Evolutionary conservation across 2,113 vertebrate genomes (phyloP).

Genomic region (Brevimyrus niger): DNA sequence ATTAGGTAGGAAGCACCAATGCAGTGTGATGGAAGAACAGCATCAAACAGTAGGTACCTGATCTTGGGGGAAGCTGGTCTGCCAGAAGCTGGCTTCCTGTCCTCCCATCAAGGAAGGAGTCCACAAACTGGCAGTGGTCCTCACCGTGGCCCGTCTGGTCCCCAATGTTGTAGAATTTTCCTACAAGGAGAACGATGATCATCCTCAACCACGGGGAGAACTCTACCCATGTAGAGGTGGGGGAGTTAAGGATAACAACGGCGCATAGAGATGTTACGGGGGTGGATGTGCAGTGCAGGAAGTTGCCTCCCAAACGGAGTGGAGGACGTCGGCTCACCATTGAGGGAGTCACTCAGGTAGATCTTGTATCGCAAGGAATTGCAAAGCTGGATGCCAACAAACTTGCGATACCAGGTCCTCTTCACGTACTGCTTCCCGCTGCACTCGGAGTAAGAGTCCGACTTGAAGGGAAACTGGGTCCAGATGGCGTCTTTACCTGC

Average conservation of each 20-base stretch:
- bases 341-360: conserved; percentile 91
- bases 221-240: not conserved
- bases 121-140: conserved; percentile 97
- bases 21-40: not conserved
- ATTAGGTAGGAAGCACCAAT: not conserved
- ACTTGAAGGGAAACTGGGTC: conserved; percentile 85
- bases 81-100: conserved; percentile 72
- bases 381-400: conserved; percentile 95
- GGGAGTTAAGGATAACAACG: not conserved
- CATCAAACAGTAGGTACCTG: conserved; percentile 55
- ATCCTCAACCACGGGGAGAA: not conserved
- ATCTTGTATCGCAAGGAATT: conserved; percentile 98
- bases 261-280: not conserved
- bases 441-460: conserved; percentile 86
- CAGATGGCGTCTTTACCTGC: conserved; percentile 93
- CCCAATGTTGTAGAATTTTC: conserved; percentile 93
- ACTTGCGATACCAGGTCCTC: conserved; percentile 97
- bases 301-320: not conserved
- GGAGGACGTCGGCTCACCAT: conserved; percentile 62
- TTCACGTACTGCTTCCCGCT: conserved; percentile 87
- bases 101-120: conserved; percentile 89
- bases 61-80: conserved; percentile 72
- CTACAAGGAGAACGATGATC: conserved; percentile 46
- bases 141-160: conserved; percentile 90
- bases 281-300: not conserved